Conservation (phyloP, 2,113 vertebrate genomes). For the Oreochromis tanganicae region DNA sequence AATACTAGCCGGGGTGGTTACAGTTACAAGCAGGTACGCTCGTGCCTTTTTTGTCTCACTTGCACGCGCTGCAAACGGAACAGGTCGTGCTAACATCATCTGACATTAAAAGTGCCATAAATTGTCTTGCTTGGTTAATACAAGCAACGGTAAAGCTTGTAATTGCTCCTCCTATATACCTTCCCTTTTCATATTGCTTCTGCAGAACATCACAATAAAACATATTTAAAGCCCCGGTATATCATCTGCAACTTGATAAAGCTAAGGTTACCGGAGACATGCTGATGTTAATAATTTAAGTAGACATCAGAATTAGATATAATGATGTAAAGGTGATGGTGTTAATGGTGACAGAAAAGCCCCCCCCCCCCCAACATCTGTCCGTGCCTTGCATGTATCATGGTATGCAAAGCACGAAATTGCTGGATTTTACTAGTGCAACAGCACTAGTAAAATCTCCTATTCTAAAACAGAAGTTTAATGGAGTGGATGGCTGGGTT, state of each 20-base stretch:
- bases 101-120: neutral
- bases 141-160: neutral
- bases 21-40: slow-evolving; percentile 26
- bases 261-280: neutral
- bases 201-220: neutral
- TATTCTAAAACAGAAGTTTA: neutral
- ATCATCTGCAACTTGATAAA: neutral
- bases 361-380: neutral
- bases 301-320: neutral
- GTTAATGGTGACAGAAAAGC: neutral
- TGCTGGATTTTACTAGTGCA: neutral
- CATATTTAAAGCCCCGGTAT: neutral
- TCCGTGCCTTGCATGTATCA: neutral
- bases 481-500: neutral
- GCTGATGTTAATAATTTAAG: neutral
- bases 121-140: neutral
- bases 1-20: slow-evolving; percentile 21
- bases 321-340: neutral
- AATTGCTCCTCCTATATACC: too few relatives aligned
- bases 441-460: neutral
- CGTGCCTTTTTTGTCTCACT: neutral
- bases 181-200: neutral
- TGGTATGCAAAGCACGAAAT: neutral
- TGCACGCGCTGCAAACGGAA: neutral
- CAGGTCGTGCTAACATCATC: neutral